A percentile compares a stretch with the other conserved stretches of the same genome.
phyloP scores from a whole-genome alignment of 1,140 invertebrate genomes.

The Tetramorium parvispinum region DNA sequence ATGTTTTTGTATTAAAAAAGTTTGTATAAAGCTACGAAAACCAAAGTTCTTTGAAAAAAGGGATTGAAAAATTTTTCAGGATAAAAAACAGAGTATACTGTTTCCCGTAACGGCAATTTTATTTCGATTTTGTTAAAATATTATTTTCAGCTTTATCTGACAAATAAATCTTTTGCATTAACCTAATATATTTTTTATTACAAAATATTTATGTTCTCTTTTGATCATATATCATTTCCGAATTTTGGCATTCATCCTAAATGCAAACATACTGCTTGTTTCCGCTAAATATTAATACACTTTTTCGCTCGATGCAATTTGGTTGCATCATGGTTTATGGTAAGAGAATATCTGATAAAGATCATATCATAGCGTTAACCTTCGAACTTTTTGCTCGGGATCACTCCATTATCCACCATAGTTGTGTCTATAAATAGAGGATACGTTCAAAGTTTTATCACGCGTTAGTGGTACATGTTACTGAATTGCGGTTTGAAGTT shows the following conservation, averaged over 20 bases:
- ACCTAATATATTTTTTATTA: neutral
- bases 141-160: neutral
- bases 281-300: neutral
- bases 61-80: neutral
- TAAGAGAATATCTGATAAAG: neutral
- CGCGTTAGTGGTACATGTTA: neutral
- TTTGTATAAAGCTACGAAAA: neutral
- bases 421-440: neutral
- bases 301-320: neutral
- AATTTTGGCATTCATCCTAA: neutral
- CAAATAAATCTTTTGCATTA: neutral
- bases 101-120: neutral
- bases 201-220: neutral
- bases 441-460: slow-evolving; percentile 32
- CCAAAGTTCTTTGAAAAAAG: neutral
- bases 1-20: neutral
- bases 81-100: neutral
- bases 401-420: neutral
- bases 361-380: neutral
- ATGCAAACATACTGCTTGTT: neutral
- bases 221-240: neutral
- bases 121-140: neutral
- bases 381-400: neutral
- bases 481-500: neutral
- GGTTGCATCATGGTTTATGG: neutral